Percentiles rank a stretch among this genome's conserved stretches.
Conservation (phyloP, 2,888 invertebrate species). For the Elegia similella region DNA sequence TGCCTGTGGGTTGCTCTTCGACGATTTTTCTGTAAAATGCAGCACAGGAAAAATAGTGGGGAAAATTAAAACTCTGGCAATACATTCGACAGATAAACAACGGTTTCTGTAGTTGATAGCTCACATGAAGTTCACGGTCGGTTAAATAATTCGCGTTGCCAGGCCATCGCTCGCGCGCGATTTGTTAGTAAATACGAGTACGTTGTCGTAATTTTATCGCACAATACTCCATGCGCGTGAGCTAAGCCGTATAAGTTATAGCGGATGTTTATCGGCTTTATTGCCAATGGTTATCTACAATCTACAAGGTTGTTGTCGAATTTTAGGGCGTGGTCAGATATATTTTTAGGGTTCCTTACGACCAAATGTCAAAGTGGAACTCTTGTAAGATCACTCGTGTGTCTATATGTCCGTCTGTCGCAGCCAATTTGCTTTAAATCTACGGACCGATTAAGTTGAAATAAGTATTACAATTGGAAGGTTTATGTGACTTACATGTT, state of each 20-base stretch:
- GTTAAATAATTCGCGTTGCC: conserved; percentile 2
- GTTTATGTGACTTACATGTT: too few species aligned
- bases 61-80: background rate
- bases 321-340: background rate
- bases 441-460: too few species aligned
- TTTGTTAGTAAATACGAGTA: background rate
- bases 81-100: background rate
- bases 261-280: background rate
- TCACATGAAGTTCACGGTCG: background rate
- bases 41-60: background rate
- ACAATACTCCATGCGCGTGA: background rate
- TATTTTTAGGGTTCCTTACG: too few species aligned
- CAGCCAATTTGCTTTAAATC: too few species aligned
- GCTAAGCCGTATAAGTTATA: background rate
- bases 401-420: too few species aligned
- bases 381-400: too few species aligned
- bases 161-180: background rate
- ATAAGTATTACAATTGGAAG: too few species aligned
- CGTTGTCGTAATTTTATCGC: background rate
- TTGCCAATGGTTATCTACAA: background rate
- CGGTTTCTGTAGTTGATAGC: background rate
- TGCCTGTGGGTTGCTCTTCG: background rate
- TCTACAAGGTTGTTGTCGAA: background rate
- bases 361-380: too few species aligned
- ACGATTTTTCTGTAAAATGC: background rate